phyloP scores from a whole-genome alignment of 2,113 vertebrate genomes.

The Plectropomus leopardus region DNA sequence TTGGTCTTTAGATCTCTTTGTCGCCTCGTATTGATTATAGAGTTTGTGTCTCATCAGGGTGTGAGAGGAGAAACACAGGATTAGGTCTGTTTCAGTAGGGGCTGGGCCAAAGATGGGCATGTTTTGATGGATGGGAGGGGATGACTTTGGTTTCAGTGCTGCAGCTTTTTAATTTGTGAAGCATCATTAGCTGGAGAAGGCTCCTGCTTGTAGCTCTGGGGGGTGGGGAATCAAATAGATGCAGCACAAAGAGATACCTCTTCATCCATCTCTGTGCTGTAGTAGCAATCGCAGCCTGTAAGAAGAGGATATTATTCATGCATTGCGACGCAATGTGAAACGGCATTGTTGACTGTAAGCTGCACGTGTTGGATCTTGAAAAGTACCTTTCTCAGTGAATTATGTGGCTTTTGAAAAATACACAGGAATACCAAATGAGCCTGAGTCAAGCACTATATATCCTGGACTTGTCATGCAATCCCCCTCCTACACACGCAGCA shows the following conservation, averaged over 20 bases:
- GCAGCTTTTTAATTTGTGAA: slow-evolving; percentile 81
- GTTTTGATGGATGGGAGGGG: slow-evolving; percentile 66
- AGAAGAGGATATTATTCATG: slow-evolving; percentile 45
- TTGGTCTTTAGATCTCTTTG: slow-evolving; percentile 49
- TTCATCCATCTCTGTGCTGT: slow-evolving; percentile 61
- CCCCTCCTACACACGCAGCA: slow-evolving; percentile 65
- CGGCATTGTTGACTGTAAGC: slow-evolving; percentile 7
- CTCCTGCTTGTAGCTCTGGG: slow-evolving; percentile 68
- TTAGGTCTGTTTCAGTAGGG: slow-evolving; percentile 42
- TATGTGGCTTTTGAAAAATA: slow-evolving; percentile 64
- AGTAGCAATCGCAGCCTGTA: slow-evolving; percentile 42
- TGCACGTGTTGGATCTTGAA: slow-evolving; percentile 22
- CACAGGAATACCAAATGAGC: slow-evolving; percentile 54
- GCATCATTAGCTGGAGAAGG: slow-evolving; percentile 77
- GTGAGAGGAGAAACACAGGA: slow-evolving; percentile 36
- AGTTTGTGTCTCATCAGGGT: slow-evolving; percentile 27
- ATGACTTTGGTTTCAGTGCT: slow-evolving; percentile 72
- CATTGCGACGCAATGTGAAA: slow-evolving; percentile 38
- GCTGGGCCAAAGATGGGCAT: slow-evolving; percentile 27
- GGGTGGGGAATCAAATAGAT: slow-evolving; percentile 56
- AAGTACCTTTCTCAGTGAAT: slow-evolving; percentile 48
- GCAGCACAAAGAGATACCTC: slow-evolving; percentile 49
- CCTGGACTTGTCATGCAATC: slow-evolving; percentile 68
- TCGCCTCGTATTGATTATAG: slow-evolving; percentile 45
- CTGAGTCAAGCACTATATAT: slow-evolving; percentile 57